These are phyloP conservation scores for Notamacropus eugenii DNA, from an alignment of 2,797 vertebrate species.

Conservation along the genomic window DNA sequence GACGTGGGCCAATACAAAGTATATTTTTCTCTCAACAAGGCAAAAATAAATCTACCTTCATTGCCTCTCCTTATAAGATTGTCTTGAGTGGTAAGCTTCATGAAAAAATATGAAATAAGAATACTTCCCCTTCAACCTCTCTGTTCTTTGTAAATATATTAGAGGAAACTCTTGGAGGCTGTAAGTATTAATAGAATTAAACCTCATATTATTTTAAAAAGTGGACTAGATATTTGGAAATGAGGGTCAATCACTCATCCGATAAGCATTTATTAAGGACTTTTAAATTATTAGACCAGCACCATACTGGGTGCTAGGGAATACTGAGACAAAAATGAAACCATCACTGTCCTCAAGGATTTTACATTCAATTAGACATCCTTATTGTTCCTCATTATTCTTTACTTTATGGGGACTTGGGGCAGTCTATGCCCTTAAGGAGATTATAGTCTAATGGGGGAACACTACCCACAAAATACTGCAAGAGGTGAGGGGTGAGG, in stretches of 20 bases:
- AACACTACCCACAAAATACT: neutral
- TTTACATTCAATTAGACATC: neutral
- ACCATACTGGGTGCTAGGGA: neutral
- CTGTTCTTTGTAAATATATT: neutral
- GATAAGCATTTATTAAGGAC: neutral
- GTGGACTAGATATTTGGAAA: neutral
- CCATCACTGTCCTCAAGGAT: neutral
- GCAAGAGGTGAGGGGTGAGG: neutral
- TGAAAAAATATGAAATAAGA: neutral
- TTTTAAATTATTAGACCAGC: neutral
- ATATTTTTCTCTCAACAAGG: neutral
- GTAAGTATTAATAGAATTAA: slow-evolving; percentile 1
- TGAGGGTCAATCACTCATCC: neutral
- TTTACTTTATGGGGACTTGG: neutral
- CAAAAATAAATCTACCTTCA: neutral
- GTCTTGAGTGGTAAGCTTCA: slow-evolving; percentile 2
- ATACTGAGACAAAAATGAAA: neutral
- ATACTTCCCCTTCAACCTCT: neutral
- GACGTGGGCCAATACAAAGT: neutral
- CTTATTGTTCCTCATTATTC: neutral
- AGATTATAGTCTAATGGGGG: neutral
- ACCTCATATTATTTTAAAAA: neutral
- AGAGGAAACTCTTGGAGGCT: slow-evolving; percentile 2
- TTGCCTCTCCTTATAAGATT: slow-evolving; percentile 25
- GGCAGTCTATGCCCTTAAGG: neutral